Evolutionary conservation across 2,888 invertebrate species (phyloP).

Genomic region (Drosophila prostipennis): DNA sequence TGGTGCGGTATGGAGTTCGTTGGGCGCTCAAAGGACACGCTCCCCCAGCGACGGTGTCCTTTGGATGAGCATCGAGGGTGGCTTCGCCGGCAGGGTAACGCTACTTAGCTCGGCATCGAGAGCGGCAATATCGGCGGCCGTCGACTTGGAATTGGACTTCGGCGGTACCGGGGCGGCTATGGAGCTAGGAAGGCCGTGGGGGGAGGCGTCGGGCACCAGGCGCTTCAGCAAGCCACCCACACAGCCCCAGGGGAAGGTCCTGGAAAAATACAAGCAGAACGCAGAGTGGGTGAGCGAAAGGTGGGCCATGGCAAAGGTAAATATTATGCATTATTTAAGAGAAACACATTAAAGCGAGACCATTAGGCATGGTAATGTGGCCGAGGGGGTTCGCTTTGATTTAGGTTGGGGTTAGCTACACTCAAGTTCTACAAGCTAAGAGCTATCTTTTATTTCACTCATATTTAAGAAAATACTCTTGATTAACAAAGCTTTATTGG

Average conservation of each 20-base stretch:
- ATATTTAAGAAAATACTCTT: neutral
- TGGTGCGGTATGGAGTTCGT: neutral
- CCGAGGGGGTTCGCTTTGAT: constrained; percentile 12
- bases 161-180: constrained; percentile 21
- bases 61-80: constrained; percentile 83
- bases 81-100: constrained; percentile 76
- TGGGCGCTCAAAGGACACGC: constrained; percentile 81
- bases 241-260: constrained; percentile 90
- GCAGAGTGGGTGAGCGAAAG: constrained; percentile 10
- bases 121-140: constrained; percentile 58
- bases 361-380: constrained; percentile 65
- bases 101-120: constrained; percentile 68
- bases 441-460: neutral
- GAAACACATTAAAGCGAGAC: constrained; percentile 73
- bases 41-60: constrained; percentile 83
- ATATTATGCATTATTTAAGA: constrained; percentile 72
- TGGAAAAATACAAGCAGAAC: constrained; percentile 78
- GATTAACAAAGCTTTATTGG: no score
- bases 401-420: neutral
- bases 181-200: constrained; percentile 82
- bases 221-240: constrained; percentile 87
- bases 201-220: constrained; percentile 89
- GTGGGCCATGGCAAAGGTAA: constrained; percentile 37
- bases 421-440: neutral
- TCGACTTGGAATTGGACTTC: constrained; percentile 38